Evolutionary conservation across 1,140 invertebrate species (phyloP), one percentile per base, ranked within the genome.

Genomic region (Dermatophagoides farinae): DNA sequence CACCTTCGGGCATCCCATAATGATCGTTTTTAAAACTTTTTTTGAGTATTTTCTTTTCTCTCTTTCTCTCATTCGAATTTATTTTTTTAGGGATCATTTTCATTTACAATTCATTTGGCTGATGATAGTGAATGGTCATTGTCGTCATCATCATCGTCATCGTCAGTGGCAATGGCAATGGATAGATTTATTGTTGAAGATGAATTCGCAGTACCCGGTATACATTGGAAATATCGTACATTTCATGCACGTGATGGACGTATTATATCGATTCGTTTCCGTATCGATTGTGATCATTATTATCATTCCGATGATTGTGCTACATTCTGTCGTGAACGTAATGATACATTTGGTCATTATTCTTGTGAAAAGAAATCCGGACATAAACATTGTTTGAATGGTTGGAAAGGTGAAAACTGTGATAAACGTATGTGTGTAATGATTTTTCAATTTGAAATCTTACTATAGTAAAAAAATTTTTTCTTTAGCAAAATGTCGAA

Each of bases 261-360:
- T 10, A 46, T 58, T 4, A 67, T 76, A 31, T 71, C 70, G 20
- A 76, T 75, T 67, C 64, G 73, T 18, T 93, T 86, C 74, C 79
- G 91, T 40, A 88, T 93, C 59, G 82, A 82, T 23, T 97, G 91
- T 73, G 81, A 86, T 62, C 75, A 81, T 0, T 79, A 92, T 70
- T 93, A 96, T 72, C 95, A 93, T 72, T 89, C 90, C 22, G 78
- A 82, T 46, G 86, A 86, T 43, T 97, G 91, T 74, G 83, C 84
- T 65, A 84, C 84, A 63, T 77, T 90, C 54, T 97, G 91, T 73
- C 77, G 84, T 62, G 85, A 88, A 1, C 77, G 89, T 20, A 83
- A 93, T 70, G 90, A 95, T 74, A 78, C 75, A 62, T 93, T 95
- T 70, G 91, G 91, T 1, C 91, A 96, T 74, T 95, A 89, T 77